These are phyloP conservation scores for Glaucomys volans DNA, from an alignment of 2,113 vertebrate genomes.

Conservation along the genomic window DNA sequence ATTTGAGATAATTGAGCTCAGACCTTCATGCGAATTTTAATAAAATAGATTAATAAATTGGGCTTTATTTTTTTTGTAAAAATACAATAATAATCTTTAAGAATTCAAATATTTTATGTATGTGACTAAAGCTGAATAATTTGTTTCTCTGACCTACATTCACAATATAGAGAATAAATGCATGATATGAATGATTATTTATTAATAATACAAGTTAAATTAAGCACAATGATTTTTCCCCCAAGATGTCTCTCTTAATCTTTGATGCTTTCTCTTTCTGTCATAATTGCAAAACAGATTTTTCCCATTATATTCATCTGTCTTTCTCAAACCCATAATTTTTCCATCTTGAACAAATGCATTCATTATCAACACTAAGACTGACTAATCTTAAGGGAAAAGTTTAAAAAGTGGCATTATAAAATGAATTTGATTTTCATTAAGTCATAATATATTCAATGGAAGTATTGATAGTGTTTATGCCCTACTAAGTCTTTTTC, in stretches of 20 bases:
- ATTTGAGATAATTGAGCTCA: conserved; percentile 31
- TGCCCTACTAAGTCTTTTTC: neutral
- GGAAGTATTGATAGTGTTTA: neutral
- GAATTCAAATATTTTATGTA: conserved; percentile 45
- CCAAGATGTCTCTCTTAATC: conserved; percentile 22
- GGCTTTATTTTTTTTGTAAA: neutral
- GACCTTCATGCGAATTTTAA: neutral
- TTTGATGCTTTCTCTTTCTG: neutral
- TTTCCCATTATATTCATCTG: conserved; percentile 45
- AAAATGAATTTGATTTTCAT: conserved; percentile 50
- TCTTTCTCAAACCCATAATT: neutral
- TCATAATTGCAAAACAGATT: conserved; percentile 32
- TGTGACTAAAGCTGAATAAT: neutral
- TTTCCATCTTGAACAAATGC: neutral
- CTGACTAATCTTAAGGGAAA: neutral
- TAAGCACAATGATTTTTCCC: conserved; percentile 15
- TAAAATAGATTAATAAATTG: neutral
- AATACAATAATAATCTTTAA: neutral
- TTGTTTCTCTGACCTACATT: neutral
- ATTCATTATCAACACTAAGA: conserved; percentile 27
- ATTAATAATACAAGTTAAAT: conserved; percentile 57
- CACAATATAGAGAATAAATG: neutral
- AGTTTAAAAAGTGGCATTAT: neutral
- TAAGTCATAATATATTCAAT: neutral
- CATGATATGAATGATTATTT: conserved; percentile 23